Conservation (phyloP, 2,888 invertebrate genomes). For the Alloplasta piceator region DNA sequence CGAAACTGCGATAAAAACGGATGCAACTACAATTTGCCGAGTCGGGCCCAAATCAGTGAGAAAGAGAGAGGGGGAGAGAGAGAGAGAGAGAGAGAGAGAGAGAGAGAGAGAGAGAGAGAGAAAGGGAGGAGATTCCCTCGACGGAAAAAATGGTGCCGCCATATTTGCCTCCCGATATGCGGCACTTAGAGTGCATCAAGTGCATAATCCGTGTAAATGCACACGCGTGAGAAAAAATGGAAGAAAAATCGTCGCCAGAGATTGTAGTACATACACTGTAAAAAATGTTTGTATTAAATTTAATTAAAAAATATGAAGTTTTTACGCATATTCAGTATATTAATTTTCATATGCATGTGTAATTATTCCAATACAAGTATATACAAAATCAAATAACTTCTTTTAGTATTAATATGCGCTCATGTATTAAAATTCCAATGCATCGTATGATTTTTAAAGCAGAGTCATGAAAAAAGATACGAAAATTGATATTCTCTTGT, state of each 20-base stretch:
- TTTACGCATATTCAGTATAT: too few species aligned
- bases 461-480: too few species aligned
- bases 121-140: conserved; percentile 15
- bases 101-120: not conserved
- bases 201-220: conserved; percentile 7
- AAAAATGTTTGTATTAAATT: too few species aligned
- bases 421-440: too few species aligned
- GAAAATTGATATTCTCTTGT: too few species aligned
- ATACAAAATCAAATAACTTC: too few species aligned
- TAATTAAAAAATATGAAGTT: too few species aligned
- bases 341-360: too few species aligned
- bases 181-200: conserved; percentile 22
- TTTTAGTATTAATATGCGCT: too few species aligned
- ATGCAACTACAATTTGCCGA: not conserved
- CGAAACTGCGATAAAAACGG: conserved; percentile 50
- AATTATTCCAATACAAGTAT: too few species aligned
- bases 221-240: not conserved
- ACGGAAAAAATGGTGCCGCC: conserved; percentile 37
- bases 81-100: conserved; percentile 18
- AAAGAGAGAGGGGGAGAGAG: not conserved
- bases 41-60: conserved; percentile 12
- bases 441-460: too few species aligned
- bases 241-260: conserved; percentile 57
- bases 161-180: conserved; percentile 24
- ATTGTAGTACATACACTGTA: conserved; percentile 55